These are phyloP conservation scores for Bilobella aurantiaca DNA, from an alignment of 1,140 invertebrate genomes.

Conservation along the genomic window DNA sequence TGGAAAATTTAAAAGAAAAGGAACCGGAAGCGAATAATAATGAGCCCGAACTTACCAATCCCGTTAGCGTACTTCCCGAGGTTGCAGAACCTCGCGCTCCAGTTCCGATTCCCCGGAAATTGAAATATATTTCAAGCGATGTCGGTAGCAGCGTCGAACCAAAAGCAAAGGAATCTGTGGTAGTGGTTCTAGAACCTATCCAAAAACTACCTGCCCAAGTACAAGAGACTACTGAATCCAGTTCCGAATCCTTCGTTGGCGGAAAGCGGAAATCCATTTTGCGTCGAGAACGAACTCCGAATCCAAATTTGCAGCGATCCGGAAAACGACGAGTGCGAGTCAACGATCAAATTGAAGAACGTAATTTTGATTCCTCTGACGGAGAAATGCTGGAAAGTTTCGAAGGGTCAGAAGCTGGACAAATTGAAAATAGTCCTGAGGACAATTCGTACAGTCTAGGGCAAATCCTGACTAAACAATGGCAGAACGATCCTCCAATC, in stretches of 20 bases:
- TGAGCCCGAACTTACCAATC: neutral
- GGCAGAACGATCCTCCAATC: neutral
- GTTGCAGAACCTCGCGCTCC: neutral
- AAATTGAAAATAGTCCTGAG: neutral
- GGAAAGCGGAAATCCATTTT: neutral
- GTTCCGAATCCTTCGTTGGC: neutral
- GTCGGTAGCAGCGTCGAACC: neutral
- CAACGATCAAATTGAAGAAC: neutral
- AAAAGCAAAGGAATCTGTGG: neutral
- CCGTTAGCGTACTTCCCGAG: no score
- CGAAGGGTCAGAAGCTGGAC: neutral
- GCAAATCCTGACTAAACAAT: neutral
- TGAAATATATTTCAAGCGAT: neutral
- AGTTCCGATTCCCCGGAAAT: neutral
- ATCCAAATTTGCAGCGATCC: neutral
- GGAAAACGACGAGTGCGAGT: neutral
- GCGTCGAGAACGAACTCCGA: neutral
- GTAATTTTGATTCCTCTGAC: neutral
- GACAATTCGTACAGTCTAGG: neutral
- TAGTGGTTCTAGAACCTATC: no score
- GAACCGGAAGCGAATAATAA: constrained; percentile 8
- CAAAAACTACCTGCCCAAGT: neutral
- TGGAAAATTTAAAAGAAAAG: neutral
- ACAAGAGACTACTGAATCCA: neutral
- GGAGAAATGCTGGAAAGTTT: neutral